phyloP scores from a whole-genome alignment of 2,888 invertebrate species.

The Drosophila longiperda region DNA sequence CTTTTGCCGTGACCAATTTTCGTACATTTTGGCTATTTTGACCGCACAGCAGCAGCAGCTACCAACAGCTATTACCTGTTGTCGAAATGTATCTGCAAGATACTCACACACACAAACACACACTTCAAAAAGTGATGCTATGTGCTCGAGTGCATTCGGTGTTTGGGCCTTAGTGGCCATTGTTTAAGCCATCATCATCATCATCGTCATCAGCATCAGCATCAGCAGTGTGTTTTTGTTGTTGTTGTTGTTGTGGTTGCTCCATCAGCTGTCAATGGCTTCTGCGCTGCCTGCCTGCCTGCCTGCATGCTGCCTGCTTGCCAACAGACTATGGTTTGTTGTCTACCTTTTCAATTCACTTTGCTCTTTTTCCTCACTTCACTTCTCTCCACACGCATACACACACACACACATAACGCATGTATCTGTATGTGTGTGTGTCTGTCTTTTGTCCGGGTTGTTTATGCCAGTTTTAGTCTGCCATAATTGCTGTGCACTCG shows the following conservation, averaged over 20 bases:
- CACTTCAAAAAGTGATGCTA: slow-evolving; percentile 17
- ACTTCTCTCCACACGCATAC: not conserved
- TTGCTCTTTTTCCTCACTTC: slow-evolving; percentile 14
- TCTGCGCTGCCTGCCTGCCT: slow-evolving; percentile 21
- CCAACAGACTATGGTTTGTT: slow-evolving; percentile 1
- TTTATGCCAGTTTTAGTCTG: slow-evolving; percentile 57
- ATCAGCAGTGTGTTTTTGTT: slow-evolving; percentile 41
- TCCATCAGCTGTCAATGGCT: slow-evolving; percentile 66
- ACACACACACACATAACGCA: not conserved
- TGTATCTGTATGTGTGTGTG: slow-evolving; percentile 8
- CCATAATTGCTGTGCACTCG: slow-evolving; percentile 60
- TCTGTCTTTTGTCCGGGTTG: slow-evolving; percentile 39
- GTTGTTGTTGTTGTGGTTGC: slow-evolving; percentile 35
- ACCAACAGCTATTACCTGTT: slow-evolving; percentile 70
- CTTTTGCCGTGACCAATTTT: slow-evolving; percentile 53
- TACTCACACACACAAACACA: slow-evolving; percentile 28
- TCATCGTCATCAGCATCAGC: slow-evolving; percentile 44
- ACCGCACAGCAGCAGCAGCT: slow-evolving; percentile 28
- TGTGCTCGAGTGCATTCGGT: slow-evolving; percentile 46
- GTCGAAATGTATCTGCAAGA: slow-evolving; percentile 74
- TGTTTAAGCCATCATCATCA: slow-evolving; percentile 63
- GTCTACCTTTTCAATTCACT: slow-evolving; percentile 39
- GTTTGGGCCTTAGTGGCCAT: slow-evolving; percentile 52
- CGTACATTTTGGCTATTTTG: slow-evolving; percentile 59
- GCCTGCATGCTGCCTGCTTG: slow-evolving; percentile 37